Evolutionary conservation across 2,113 vertebrate species (phyloP).

Genomic region (Chaetorhynchus papuensis): DNA sequence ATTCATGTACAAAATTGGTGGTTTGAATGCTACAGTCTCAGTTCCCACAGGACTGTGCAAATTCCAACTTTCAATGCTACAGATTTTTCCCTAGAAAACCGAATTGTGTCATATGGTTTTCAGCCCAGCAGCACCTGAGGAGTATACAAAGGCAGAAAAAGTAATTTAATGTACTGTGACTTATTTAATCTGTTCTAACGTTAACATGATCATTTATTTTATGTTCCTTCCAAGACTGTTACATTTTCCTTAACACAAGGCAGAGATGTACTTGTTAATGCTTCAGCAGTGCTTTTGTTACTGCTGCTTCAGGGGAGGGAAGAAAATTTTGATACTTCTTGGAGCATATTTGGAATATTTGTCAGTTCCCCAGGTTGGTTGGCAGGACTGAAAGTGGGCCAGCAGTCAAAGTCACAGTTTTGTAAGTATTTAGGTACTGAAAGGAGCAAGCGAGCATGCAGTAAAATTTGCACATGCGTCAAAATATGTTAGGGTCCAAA

Average conservation of each 20-base stretch:
- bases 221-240: conserved; percentile 17
- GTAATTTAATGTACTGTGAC: conserved; percentile 53
- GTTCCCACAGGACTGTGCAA: not conserved
- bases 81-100: not conserved
- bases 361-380: not conserved
- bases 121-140: not conserved
- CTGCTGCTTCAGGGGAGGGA: not conserved
- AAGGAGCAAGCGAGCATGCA: rapidly evolving
- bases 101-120: not conserved
- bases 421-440: not conserved
- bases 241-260: not conserved
- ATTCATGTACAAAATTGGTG: not conserved
- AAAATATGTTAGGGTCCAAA: not conserved
- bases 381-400: not conserved
- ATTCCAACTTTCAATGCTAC: not conserved
- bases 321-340: not conserved
- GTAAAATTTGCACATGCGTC: not conserved
- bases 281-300: not conserved
- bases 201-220: conserved; percentile 44
- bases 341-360: not conserved
- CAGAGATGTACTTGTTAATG: not conserved
- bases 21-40: not conserved
- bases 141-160: not conserved
- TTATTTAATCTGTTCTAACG: conserved; percentile 47
- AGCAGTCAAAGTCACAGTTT: not conserved